Evolutionary conservation across 2,888 invertebrate genomes (phyloP).

Genomic region (Himalopsyche kuldschensis): DNA sequence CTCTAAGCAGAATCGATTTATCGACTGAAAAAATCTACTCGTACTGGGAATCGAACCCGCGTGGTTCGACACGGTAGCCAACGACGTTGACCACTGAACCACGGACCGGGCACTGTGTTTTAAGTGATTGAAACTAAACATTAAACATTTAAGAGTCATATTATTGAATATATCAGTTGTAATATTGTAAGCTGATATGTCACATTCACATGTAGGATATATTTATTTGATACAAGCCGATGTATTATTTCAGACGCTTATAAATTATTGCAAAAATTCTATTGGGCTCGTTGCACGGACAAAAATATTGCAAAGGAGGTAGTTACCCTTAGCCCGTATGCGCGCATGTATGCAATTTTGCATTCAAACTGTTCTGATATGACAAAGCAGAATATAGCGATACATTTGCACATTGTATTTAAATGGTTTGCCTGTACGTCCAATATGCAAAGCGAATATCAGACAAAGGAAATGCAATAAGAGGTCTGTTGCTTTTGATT

Average conservation of each 20-base stretch:
- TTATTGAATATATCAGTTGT: too few relatives aligned
- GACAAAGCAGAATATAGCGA: background rate
- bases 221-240: background rate
- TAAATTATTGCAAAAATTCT: background rate
- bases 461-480: constrained; percentile 3
- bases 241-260: background rate
- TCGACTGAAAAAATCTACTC: too few relatives aligned
- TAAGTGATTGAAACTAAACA: too few relatives aligned
- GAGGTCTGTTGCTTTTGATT: constrained; percentile 6
- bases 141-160: too few relatives aligned
- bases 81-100: too few relatives aligned
- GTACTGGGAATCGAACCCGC: too few relatives aligned
- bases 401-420: constrained; percentile 22
- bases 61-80: too few relatives aligned
- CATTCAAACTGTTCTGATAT: background rate
- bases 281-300: background rate
- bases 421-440: constrained; percentile 9
- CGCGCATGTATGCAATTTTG: background rate
- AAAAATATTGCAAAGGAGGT: background rate
- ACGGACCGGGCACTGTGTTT: too few relatives aligned
- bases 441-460: constrained; percentile 18
- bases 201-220: too few relatives aligned
- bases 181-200: too few relatives aligned
- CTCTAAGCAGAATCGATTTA: too few relatives aligned
- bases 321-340: background rate